Base-by-base conservation (phyloP, 2,113 vertebrate genomes). In the Pachycephala philippinensis region DNA sequence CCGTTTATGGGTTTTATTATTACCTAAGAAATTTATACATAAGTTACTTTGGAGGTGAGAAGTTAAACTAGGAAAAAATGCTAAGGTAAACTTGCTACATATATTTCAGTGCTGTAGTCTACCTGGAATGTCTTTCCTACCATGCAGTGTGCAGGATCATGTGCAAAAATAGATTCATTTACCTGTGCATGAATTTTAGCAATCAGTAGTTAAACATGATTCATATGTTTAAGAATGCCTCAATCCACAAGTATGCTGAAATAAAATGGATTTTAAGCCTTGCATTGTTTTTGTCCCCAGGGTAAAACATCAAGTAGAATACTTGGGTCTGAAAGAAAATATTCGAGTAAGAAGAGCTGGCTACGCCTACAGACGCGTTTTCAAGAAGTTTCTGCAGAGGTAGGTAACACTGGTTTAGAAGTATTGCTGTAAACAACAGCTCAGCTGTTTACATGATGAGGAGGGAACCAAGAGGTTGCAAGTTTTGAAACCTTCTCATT, bases 261-360 rank as follows among this genome's bases (percentile, higher is more conserved):
- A 88, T 82, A 10, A 89, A 85, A 75, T 21, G 12, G 33, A 84
- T 71, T 84, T 26, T 88, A 88, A 79, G 44, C 54, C 66, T 83
- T 66, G 75, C 31, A 21, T 47, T 95, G 42, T 61, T 93, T 92
- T 79, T 95, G 89, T 94, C 88, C 87, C 13, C 65, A 99, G 99
- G 90, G 99, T 99, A 26, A 99, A 99, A 95, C 99, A 99, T 95
- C 99, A 99, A 93, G 99, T 99, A 63, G 99, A 99, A 87, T 99
- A 99, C 91, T 98, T 99, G 60, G 99, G 99, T 80, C 98, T 99
- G 92, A 99, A 99, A 96, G 99, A 99, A 95, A 99, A 99, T 83
- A 99, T 99, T 89, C 97, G 99, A 22, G 99, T 99, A 52, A 98
- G 99, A 95, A 98, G 99, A 97, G 99, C 99, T 92, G 99, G 99